Evolutionary conservation across 2,888 invertebrate genomes (phyloP).

Genomic region (Heteromurus nitidus): DNA sequence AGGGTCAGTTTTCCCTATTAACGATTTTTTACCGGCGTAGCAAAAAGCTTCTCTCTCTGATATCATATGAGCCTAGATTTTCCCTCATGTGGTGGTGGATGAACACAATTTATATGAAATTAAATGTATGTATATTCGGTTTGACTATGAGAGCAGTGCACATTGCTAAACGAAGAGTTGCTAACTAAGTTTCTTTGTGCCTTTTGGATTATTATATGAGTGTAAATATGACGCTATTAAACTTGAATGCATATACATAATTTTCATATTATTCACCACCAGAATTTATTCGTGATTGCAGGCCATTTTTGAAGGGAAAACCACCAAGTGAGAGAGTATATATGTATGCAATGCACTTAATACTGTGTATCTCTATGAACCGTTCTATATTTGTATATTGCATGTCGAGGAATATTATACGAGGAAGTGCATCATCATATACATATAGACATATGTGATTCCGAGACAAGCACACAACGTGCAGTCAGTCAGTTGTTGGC

Average conservation of each 20-base stretch:
- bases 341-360: neutral
- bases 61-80: too few species aligned
- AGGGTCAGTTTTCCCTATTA: conserved; percentile 46
- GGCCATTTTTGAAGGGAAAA: conserved; percentile 19
- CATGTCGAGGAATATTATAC: neutral
- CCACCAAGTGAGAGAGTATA: neutral
- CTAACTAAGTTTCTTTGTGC: neutral
- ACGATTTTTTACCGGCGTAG: too few species aligned
- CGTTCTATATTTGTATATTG: neutral
- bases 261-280: neutral
- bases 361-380: neutral
- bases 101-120: too few species aligned
- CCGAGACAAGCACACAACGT: too few species aligned
- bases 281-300: conserved; percentile 12
- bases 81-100: too few species aligned
- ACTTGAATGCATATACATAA: neutral
- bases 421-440: conserved; percentile 10
- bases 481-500: conserved; percentile 33
- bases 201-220: neutral
- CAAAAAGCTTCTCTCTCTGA: too few species aligned
- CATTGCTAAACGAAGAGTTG: neutral
- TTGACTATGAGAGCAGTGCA: too few species aligned
- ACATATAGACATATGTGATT: neutral
- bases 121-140: too few species aligned
- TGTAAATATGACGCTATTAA: conserved; percentile 26